Base-by-base conservation (phyloP, 2,888 invertebrate species). In the Eretmocerus hayati region DNA sequence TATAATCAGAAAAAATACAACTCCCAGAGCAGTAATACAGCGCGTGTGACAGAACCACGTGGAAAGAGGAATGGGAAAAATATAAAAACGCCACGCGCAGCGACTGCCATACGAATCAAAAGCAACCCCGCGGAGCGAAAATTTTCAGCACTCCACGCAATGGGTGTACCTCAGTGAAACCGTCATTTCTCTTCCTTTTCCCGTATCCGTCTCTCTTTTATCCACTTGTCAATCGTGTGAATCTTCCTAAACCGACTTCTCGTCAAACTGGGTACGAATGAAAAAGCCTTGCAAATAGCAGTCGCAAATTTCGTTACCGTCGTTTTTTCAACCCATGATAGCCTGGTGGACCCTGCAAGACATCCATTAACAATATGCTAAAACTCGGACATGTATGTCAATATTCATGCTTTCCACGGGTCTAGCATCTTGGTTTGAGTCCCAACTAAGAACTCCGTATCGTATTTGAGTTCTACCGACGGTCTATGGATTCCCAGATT, bases 241-340 rank as follows among this genome's bases (percentile, higher is more conserved):
- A 31, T 39, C 35, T 42, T 32, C 46, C 42, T 46, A 54, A 52
- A 54, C 45, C 51, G 47, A 54, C 54, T 49, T 49, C 39, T 54
- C 48, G 52, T 38, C 49, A 39, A 35, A 23, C 39, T n/a, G n/a
- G n/a, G n/a, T n/a, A n/a, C n/a, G n/a, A n/a, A n/a, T n/a, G n/a
- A n/a, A n/a, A n/a, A n/a, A n/a, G n/a, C n/a, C n/a, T n/a, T n/a
- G n/a, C n/a, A n/a, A n/a, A n/a, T n/a, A n/a, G n/a, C n/a, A n/a
- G n/a, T n/a, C n/a, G n/a, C n/a, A n/a, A n/a, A n/a, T n/a, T n/a
- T n/a, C n/a, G n/a, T n/a, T n/a, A n/a, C n/a, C n/a, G n/a, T n/a
- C n/a, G n/a, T n/a, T n/a, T n/a, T n/a, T n/a, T n/a, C n/a, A n/a
- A n/a, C n/a, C n/a, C n/a, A n/a, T n/a, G n/a, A n/a, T n/a, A n/a